Conservation (phyloP, 1,140 invertebrate species). For the Achatina immaculata region DNA sequence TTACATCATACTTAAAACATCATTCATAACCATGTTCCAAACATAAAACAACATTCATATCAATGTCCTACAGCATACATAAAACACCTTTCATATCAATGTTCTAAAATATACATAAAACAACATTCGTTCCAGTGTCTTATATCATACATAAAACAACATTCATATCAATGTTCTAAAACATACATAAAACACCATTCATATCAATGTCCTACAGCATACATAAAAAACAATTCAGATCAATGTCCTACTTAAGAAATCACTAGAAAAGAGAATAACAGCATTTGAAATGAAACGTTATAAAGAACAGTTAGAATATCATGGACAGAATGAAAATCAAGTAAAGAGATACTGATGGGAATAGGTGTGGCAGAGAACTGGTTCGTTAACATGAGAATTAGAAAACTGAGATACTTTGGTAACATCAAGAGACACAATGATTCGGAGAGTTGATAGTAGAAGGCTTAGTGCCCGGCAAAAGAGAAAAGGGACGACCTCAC, state of each 20-base stretch:
- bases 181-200: neutral
- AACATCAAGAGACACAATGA: too few species aligned
- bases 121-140: neutral
- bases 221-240: constrained; percentile 85
- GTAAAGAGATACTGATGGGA: too few species aligned
- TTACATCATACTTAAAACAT: neutral
- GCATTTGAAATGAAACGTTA: too few species aligned
- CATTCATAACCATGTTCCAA: neutral
- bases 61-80: neutral
- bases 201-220: neutral
- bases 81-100: constrained; percentile 94
- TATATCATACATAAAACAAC: neutral
- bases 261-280: too few species aligned
- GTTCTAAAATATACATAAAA: constrained; percentile 80
- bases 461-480: too few species aligned
- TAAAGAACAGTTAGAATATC: too few species aligned
- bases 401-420: too few species aligned
- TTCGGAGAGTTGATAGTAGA: too few species aligned
- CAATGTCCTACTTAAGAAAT: constrained; percentile 95
- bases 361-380: too few species aligned
- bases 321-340: too few species aligned
- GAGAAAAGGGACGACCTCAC: too few species aligned
- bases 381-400: too few species aligned
- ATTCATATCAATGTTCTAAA: neutral
- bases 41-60: neutral